Percentiles rank a stretch among this genome's conserved stretches.
phyloP scores from a whole-genome alignment of 2,888 invertebrate species.

The Lasioglossum oenotherae region DNA sequence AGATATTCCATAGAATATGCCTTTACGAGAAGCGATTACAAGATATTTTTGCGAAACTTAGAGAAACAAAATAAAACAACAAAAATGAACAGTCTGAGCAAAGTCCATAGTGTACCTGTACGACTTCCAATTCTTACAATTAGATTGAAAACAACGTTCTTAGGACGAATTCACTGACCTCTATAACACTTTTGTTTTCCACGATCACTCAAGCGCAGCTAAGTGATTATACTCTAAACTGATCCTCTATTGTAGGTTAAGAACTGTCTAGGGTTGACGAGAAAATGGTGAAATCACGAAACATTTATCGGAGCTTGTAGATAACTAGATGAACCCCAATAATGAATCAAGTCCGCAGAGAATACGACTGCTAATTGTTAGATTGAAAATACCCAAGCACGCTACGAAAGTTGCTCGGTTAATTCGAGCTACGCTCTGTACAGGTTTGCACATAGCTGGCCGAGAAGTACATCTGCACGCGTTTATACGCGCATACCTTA shows the following conservation, averaged over 20 bases:
- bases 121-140: background rate
- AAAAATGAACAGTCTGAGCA: background rate
- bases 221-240: too few species aligned
- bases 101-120: background rate
- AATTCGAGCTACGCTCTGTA: background rate
- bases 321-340: background rate
- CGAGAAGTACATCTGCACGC: conserved; percentile 32
- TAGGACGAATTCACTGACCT: too few species aligned
- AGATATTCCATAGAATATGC: background rate
- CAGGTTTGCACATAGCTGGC: background rate
- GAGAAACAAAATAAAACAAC: background rate
- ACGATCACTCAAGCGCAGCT: too few species aligned
- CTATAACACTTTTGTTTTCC: too few species aligned
- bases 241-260: background rate
- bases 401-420: background rate
- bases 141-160: background rate
- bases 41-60: background rate
- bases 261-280: background rate
- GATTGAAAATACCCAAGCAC: background rate
- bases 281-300: background rate
- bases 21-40: background rate
- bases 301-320: background rate
- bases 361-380: background rate
- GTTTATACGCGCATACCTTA: conserved; percentile 63
- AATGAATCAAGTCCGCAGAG: background rate